These are phyloP conservation scores for Belonocnema kinseyi DNA, from an alignment of 1,140 invertebrate genomes.

Conservation along the genomic window DNA sequence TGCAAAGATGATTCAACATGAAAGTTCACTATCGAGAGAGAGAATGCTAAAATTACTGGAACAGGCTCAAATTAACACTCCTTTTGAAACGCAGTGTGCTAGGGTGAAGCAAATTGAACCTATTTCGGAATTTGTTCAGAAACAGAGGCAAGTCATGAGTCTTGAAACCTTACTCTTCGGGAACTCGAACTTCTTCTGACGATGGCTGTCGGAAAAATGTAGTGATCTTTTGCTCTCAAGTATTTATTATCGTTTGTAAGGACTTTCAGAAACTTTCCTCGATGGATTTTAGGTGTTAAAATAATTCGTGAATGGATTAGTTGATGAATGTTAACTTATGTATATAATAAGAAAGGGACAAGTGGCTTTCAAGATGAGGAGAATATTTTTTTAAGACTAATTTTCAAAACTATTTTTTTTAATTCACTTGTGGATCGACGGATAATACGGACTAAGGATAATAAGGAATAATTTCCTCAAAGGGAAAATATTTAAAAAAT, in stretches of 20 bases:
- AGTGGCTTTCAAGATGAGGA: neutral
- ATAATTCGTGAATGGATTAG: neutral
- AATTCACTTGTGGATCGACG: too few species aligned
- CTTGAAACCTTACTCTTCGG: conserved; percentile 68
- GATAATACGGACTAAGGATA: too few species aligned
- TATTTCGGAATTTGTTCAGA: conserved; percentile 40
- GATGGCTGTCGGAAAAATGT: conserved; percentile 20
- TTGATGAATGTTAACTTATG: neutral
- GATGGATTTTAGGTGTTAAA: neutral
- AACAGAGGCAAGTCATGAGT: conserved; percentile 65
- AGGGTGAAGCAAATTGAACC: conserved; percentile 36
- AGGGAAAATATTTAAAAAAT: too few species aligned
- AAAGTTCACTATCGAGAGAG: conserved; percentile 54
- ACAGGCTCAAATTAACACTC: conserved; percentile 61
- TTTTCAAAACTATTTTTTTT: too few species aligned
- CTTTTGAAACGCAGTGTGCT: conserved; percentile 48
- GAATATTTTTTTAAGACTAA: neutral
- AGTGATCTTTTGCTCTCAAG: neutral
- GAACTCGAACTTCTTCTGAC: conserved; percentile 55
- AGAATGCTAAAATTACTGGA: conserved; percentile 67
- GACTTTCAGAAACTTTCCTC: neutral
- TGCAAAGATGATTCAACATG: neutral
- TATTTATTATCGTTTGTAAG: conserved; percentile 9
- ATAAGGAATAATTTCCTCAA: too few species aligned
- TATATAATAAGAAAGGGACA: neutral